Evolutionary conservation across 2,888 invertebrate species (phyloP), one percentile per base, ranked within the genome.

Genomic region (Andrena camellia): DNA sequence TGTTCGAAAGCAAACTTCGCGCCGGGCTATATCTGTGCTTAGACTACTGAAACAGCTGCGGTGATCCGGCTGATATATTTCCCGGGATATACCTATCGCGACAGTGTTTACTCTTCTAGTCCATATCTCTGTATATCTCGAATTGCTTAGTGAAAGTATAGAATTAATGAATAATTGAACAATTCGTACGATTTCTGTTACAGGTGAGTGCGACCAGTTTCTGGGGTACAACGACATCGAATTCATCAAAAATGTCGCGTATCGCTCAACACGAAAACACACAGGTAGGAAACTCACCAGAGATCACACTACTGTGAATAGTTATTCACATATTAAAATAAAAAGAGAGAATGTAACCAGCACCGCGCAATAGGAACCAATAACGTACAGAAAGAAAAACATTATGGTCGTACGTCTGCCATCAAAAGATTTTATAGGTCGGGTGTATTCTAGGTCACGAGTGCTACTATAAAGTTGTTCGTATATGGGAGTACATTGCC

Each of bases 141-240:
- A 10, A 42, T 17, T 29, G 13, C 7, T 8, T 8, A 59, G 35
- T 23, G 20, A 10, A n/a, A 29, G 6, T 48, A 23, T 52, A 7
- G 23, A 57, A 35, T 17, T 5, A 17, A 52, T 17, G 2, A 26
- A 7, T 59, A 26, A 33, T 31, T 8, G n/a, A 26, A 52, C 68
- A 33, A 52, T 66, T 66, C 62, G n/a, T 73, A 23, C 26, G 59
- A 77, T 52, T 73, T 68, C 63, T 70, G 81, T 78, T 87, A n/a
- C 88, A 91, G 91, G 91, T 91, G 91, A 91, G 91, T 91, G 87
- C 84, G 83, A 88, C 78, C 85, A 86, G 84, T 79, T 88, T 74
- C 81, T 74, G 81, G 86, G 86, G 50, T 79, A 82, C 66, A 75
- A 85, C 74, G 79, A 85, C 77, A 71, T 62, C 64, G 85, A 89